Evolutionary conservation across 2,113 vertebrate genomes (phyloP), one percentile per base, ranked within the genome.

Genomic region (Thunnus thynnus): DNA sequence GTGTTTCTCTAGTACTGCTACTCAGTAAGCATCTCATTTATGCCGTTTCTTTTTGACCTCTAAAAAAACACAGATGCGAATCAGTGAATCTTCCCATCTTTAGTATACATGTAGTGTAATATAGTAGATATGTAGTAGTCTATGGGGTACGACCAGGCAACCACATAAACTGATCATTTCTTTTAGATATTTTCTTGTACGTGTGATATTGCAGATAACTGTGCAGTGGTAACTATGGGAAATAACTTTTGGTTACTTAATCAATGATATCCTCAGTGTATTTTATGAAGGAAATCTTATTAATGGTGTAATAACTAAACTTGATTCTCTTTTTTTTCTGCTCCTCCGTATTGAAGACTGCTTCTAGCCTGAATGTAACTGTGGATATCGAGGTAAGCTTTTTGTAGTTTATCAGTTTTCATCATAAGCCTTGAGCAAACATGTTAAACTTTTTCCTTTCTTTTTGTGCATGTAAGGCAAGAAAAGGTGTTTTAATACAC

Each of bases 341-440:
- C 5, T 18, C 2, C 3, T 46, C 4, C 8, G 0, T 51, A 22
- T 46, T 32, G 10, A 41, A 89, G 88, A n/a, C 60, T 22, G 25
- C 80, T 75, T 17, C 87, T 72, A 4, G 1, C 22, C 50, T 93
- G 25, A 93, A 93, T 76, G 62, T 81, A 55, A 92, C 91, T 16
- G 27, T 93, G 61, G 90, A 93, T 57, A 65, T 91, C 0, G 92
- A 90, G 90, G 92, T 91, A 80, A 85, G 67, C 2, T 52, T 27
- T 52, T 44, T 20, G 14, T 16, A 10, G 4, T 66, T 32, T 8
- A 36, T 41, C 36, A 47, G 20, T 13, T n/a, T 56, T 44, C 11
- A 61, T 11, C 47, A 5, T 78, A 48, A 56, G 6, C 18, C 4
- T 30, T 30, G 0, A 4, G n/a, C 17, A n/a, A 48, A 56, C 11